These are phyloP conservation scores for Tamandua tetradactyla DNA, from an alignment of 2,797 vertebrate species.

Conservation along the genomic window DNA sequence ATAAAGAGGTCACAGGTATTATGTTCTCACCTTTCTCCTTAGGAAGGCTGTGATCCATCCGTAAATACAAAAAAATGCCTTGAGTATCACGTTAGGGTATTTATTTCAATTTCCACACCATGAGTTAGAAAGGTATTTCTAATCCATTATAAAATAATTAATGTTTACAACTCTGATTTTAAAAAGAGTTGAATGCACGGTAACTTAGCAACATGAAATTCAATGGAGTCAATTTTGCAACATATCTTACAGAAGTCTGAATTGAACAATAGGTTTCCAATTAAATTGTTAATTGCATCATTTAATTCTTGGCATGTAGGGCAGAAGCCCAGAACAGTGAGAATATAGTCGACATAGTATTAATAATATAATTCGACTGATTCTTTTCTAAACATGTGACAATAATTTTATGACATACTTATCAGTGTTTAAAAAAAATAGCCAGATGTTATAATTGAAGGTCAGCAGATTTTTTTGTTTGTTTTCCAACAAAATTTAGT, in stretches of 20 bases:
- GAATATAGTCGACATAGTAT: neutral
- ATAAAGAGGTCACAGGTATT: neutral
- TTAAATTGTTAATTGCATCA: slow-evolving; percentile 69
- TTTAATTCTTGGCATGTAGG: slow-evolving; percentile 57
- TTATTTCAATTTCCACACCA: neutral
- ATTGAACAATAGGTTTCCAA: slow-evolving; percentile 48
- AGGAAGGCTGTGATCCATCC: neutral
- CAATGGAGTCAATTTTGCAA: slow-evolving; percentile 37
- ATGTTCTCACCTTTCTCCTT: neutral
- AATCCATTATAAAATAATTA: slow-evolving; percentile 60
- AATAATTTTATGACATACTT: slow-evolving; percentile 20
- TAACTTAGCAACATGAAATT: slow-evolving; percentile 71
- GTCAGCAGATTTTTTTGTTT: neutral
- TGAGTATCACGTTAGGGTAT: neutral
- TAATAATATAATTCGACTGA: slow-evolving; percentile 16
- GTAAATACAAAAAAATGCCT: neutral
- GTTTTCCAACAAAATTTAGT: slow-evolving; percentile 23
- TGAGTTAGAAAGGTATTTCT: slow-evolving; percentile 46
- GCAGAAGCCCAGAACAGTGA: neutral
- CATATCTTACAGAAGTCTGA: slow-evolving; percentile 44
- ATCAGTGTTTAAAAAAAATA: slow-evolving; percentile 9
- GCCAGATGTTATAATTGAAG: neutral
- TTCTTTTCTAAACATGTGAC: slow-evolving; percentile 42
- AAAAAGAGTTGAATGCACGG: slow-evolving; percentile 37
- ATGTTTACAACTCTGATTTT: slow-evolving; percentile 40